Conservation (phyloP, 2,797 vertebrate species). For the Poeciliopsis gracilis region DNA sequence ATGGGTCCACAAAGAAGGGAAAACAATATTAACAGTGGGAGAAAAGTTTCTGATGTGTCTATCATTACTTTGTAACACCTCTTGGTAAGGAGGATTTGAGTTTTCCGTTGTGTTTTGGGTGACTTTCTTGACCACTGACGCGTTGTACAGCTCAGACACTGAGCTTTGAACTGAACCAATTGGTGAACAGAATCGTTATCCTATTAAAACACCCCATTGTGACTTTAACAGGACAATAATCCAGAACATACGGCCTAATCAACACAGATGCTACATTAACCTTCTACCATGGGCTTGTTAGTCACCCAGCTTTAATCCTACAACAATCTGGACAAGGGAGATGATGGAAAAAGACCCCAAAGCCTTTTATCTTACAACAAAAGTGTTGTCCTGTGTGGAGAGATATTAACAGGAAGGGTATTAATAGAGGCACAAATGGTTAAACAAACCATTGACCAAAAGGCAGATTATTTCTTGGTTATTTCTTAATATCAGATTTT, state of each 20-base stretch:
- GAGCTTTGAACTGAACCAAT: slow-evolving; percentile 1
- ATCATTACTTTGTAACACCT: slow-evolving; percentile 19
- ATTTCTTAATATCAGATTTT: neutral
- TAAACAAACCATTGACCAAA: no score
- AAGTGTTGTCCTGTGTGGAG: neutral
- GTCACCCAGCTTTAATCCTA: neutral
- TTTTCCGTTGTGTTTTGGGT: neutral
- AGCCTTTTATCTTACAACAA: neutral
- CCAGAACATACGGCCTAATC: neutral
- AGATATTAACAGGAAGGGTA: neutral
- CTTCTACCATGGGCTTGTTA: neutral
- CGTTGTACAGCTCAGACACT: neutral
- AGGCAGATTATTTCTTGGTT: neutral
- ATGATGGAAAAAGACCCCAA: neutral
- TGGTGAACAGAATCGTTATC: neutral
- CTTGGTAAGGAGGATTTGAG: neutral
- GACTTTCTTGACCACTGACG: neutral
- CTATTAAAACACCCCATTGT: neutral
- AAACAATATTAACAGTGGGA: slow-evolving; percentile 22
- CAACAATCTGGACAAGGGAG: neutral
- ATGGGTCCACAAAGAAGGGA: neutral
- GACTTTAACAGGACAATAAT: neutral
- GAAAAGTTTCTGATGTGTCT: slow-evolving; percentile 36
- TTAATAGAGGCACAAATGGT: neutral
- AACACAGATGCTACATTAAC: neutral